Conservation (phyloP, 1,140 invertebrate genomes). For the Drosophila carrolli region DNA sequence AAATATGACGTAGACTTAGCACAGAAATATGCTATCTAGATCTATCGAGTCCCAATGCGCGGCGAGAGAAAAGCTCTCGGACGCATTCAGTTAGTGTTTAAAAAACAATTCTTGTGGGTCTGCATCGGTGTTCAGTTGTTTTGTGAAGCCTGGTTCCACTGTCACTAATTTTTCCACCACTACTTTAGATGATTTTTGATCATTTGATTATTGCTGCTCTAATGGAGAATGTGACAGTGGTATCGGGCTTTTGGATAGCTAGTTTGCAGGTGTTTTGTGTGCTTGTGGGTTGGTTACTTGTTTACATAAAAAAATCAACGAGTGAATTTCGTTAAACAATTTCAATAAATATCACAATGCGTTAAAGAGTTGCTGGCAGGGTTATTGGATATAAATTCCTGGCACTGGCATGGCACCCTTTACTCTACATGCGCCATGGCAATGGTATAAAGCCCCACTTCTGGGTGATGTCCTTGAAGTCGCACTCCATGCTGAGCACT, state of each 20-base stretch:
- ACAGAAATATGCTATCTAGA: slow-evolving; percentile 21
- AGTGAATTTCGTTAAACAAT: slow-evolving; percentile 61
- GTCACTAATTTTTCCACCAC: not conserved
- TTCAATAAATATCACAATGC: slow-evolving; percentile 83
- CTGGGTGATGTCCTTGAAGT: slow-evolving; percentile 79
- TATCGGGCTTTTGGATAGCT: not conserved
- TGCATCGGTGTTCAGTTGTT: slow-evolving; percentile 53
- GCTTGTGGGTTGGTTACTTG: slow-evolving; percentile 31
- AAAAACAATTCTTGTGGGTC: slow-evolving; percentile 75
- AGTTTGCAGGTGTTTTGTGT: slow-evolving; percentile 25
- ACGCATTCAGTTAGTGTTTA: slow-evolving; percentile 47
- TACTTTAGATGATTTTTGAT: too few relatives aligned
- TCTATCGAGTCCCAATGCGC: slow-evolving; percentile 16
- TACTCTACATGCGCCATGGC: slow-evolving; percentile 76
- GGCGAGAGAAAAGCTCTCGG: slow-evolving; percentile 22
- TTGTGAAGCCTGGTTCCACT: not conserved
- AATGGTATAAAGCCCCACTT: slow-evolving; percentile 82
- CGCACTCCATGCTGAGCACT: slow-evolving; percentile 71
- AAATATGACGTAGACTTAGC: slow-evolving; percentile 73
- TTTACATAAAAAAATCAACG: slow-evolving; percentile 44
- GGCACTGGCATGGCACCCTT: slow-evolving; percentile 11
- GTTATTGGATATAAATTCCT: slow-evolving; percentile 29
- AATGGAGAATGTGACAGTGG: not conserved
- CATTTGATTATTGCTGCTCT: not conserved
- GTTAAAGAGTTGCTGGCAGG: slow-evolving; percentile 62